These are phyloP conservation scores for Leptinotarsa juncta DNA, from an alignment of 2,888 invertebrate genomes.

Conservation along the genomic window DNA sequence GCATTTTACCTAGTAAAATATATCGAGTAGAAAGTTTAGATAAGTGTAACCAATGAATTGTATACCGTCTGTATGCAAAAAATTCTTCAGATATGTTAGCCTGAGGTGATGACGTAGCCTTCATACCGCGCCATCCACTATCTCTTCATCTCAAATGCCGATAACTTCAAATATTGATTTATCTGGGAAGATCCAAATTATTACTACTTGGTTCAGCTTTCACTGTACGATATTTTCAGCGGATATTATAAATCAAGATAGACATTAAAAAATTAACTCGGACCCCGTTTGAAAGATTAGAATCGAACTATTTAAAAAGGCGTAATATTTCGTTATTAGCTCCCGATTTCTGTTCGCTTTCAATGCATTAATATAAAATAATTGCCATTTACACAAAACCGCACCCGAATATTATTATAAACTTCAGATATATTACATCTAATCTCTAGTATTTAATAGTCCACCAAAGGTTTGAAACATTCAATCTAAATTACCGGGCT, in stretches of 20 bases:
- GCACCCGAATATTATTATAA: constrained; percentile 46
- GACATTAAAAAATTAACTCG: constrained; percentile 29
- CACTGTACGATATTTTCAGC: constrained; percentile 22
- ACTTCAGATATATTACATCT: constrained; percentile 41
- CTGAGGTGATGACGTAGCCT: not conserved
- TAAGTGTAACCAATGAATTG: no score
- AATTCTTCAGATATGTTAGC: not conserved
- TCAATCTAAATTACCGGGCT: constrained; percentile 39
- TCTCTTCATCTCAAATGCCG: not conserved
- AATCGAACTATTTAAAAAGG: constrained; percentile 37
- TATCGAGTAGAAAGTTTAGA: no score
- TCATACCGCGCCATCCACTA: not conserved
- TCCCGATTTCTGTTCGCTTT: constrained; percentile 40
- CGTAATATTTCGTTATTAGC: constrained; percentile 40
- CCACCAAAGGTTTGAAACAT: constrained; percentile 34
- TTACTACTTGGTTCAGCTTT: not conserved
- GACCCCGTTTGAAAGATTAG: constrained; percentile 32
- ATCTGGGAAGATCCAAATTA: constrained; percentile 11
- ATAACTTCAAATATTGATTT: not conserved
- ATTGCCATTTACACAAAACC: constrained; percentile 43
- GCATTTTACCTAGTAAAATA: no score
- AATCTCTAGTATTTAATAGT: constrained; percentile 37
- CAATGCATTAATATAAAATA: constrained; percentile 46
- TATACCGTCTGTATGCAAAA: no score
- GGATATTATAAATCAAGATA: constrained; percentile 30